phyloP scores from a whole-genome alignment of 2,113 vertebrate species.

The Sula dactylatra region DNA sequence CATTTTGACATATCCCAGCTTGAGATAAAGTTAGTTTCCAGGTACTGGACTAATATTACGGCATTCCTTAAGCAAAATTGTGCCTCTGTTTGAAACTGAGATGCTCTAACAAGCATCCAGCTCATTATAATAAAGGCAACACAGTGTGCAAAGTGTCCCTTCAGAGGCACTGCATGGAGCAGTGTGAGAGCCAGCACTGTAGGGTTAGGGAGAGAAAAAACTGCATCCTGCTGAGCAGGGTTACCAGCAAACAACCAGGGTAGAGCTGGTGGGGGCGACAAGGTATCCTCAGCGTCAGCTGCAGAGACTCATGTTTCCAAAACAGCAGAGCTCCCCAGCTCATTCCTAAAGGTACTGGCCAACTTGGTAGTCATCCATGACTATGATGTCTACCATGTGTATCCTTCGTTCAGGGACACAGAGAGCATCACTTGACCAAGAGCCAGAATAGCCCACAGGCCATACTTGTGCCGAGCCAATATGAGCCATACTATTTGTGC shows the following conservation, averaged over 20 bases:
- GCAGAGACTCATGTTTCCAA: neutral
- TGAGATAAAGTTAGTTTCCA: neutral
- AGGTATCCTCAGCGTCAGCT: rapidly evolving
- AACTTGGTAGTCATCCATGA: neutral
- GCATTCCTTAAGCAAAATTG: neutral
- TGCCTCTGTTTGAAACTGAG: neutral
- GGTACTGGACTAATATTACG: neutral
- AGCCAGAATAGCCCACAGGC: neutral
- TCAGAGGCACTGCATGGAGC: neutral
- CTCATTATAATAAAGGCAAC: neutral
- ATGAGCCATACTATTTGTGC: neutral
- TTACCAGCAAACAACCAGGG: neutral
- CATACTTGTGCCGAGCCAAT: neutral
- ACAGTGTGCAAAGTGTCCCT: neutral
- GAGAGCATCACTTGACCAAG: neutral
- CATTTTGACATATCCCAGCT: neutral
- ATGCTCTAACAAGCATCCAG: conserved; percentile 10
- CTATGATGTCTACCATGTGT: too few species aligned
- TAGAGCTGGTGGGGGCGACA: rapidly evolving
- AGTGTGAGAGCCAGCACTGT: neutral
- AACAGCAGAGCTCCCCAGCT: neutral
- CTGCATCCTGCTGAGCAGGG: neutral
- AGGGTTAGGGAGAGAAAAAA: neutral
- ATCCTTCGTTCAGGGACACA: neutral
- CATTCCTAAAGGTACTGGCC: neutral